phyloP scores from a whole-genome alignment of 2,797 vertebrate species.

The Microctenopoma lineatum region DNA sequence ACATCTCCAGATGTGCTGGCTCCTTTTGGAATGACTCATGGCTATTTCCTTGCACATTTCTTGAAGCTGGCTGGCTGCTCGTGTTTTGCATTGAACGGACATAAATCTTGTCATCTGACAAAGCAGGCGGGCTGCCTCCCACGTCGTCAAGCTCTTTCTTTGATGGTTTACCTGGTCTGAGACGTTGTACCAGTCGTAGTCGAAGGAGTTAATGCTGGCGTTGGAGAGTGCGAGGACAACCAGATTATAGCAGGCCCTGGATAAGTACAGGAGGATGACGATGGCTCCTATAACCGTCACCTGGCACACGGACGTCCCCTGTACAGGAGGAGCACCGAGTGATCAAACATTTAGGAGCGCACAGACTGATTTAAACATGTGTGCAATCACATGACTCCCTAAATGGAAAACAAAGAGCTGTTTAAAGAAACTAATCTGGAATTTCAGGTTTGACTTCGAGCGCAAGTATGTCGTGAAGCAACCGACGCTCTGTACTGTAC shows the following conservation, averaged over 20 bases:
- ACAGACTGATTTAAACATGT: background rate
- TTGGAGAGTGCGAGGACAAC: conserved; percentile 90
- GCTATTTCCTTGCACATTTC: background rate
- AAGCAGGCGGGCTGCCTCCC: background rate
- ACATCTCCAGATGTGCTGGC: background rate
- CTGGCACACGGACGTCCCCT: conserved; percentile 97
- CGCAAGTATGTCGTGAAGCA: background rate
- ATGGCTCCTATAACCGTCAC: conserved; percentile 90
- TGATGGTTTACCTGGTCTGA: conserved; percentile 90
- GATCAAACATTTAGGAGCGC: background rate
- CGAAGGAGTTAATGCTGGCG: conserved; percentile 90
- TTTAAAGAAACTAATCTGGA: background rate
- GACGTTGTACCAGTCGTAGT: conserved; percentile 98
- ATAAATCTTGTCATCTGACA: background rate
- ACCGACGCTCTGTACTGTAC: background rate
- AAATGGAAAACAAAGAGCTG: background rate
- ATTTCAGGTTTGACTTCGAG: background rate
- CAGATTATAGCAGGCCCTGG: conserved; percentile 96
- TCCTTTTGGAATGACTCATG: background rate
- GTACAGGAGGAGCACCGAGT: conserved; percentile 20
- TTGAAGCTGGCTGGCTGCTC: background rate
- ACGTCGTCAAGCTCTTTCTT: background rate
- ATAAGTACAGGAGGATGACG: conserved; percentile 92
- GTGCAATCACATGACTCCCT: background rate
- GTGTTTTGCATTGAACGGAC: background rate